These are phyloP conservation scores for Syndactyla subalaris DNA, from an alignment of 2,797 vertebrate species.

Conservation along the genomic window DNA sequence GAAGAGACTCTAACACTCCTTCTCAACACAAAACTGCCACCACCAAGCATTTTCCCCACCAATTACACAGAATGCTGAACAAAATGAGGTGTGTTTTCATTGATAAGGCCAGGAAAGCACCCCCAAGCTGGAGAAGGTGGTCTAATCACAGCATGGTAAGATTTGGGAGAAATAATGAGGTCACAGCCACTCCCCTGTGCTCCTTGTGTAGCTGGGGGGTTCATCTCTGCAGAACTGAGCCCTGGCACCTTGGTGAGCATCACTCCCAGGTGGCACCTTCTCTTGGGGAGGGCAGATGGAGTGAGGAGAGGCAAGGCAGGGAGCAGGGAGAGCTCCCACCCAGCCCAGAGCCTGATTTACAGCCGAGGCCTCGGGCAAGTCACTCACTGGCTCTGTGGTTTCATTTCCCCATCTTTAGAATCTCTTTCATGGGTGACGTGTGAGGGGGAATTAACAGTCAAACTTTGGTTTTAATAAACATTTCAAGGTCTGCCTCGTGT, in stretches of 20 bases:
- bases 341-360: slow-evolving; percentile 33
- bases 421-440: slow-evolving; percentile 16
- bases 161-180: background rate
- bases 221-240: background rate
- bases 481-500: background rate
- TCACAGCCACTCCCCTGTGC: background rate
- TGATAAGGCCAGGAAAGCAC: background rate
- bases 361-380: background rate
- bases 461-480: slow-evolving; percentile 24
- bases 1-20: background rate
- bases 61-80: background rate
- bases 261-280: rapidly evolving
- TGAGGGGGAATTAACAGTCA: slow-evolving; percentile 30
- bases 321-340: background rate
- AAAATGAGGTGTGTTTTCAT: background rate
- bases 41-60: background rate
- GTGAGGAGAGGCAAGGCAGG: background rate
- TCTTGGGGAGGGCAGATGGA: background rate
- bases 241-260: background rate
- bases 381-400: slow-evolving; percentile 6
- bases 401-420: slow-evolving; percentile 37
- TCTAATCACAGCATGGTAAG: background rate
- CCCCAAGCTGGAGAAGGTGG: background rate
- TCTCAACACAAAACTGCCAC: background rate
- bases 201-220: background rate